phyloP scores from a whole-genome alignment of 2,113 vertebrate species.

The Athene cunicularia region DNA sequence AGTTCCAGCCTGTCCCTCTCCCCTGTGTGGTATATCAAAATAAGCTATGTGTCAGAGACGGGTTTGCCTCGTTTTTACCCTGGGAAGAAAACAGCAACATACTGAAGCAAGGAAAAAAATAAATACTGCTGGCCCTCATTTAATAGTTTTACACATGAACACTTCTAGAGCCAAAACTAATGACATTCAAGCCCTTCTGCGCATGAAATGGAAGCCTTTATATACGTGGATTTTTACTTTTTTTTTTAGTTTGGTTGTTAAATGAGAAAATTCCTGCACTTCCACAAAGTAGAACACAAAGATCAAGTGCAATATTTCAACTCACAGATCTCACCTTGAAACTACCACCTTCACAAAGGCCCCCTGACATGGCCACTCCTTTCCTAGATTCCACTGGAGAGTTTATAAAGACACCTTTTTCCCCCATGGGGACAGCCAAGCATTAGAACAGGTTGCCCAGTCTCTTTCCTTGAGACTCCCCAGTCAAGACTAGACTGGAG shows the following conservation, averaged over 20 bases:
- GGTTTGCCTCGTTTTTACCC: not conserved
- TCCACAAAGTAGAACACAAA: not conserved
- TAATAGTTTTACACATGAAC: not conserved
- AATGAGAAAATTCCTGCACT: not conserved
- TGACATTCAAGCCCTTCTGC: not conserved
- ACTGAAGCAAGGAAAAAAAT: fast-evolving
- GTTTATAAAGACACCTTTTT: fast-evolving
- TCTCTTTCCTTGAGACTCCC: not conserved
- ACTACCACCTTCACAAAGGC: not conserved
- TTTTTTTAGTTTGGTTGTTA: not conserved
- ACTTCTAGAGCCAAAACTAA: not conserved
- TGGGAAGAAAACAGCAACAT: not conserved
- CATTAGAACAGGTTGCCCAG: not conserved
- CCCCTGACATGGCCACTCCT: not conserved
- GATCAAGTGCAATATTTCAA: not conserved
- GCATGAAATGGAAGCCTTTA: not conserved
- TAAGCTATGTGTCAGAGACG: not conserved
- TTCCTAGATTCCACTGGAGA: not conserved
- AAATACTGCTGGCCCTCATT: not conserved
- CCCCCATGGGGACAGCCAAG: too few relatives aligned
- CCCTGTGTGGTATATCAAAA: not conserved
- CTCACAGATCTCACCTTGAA: not conserved
- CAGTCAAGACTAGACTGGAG: not conserved
- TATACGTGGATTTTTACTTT: fast-evolving
- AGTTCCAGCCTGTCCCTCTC: not conserved